phyloP scores from a whole-genome alignment of 2,797 vertebrate species.

The Danio jaintianensis region DNA sequence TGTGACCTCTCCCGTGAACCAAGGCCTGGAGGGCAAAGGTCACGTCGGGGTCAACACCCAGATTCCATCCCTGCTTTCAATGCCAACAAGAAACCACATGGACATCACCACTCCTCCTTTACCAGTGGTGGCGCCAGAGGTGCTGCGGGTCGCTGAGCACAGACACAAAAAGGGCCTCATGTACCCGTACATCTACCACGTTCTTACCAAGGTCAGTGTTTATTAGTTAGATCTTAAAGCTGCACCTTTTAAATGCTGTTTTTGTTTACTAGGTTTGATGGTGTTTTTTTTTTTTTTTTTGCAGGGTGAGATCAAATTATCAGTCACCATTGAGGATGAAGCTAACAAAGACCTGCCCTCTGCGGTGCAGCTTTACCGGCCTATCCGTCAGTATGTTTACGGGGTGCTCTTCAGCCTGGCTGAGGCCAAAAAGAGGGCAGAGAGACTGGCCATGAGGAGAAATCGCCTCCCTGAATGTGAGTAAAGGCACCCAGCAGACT shows the following conservation, averaged over 20 bases:
- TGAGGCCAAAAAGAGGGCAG: constrained; percentile 93
- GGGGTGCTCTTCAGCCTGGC: constrained; percentile 97
- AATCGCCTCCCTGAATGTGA: constrained; percentile 91
- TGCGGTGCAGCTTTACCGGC: constrained; percentile 92
- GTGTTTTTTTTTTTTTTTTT: constrained; percentile 14
- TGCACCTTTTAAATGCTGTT: not conserved
- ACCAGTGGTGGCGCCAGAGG: constrained; percentile 90
- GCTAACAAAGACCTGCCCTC: constrained; percentile 96
- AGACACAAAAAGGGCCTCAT: constrained; percentile 95
- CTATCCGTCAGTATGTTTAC: constrained; percentile 95
- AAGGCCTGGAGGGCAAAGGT: constrained; percentile 79
- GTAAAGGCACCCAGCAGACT: not conserved
- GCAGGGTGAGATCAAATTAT: constrained; percentile 96
- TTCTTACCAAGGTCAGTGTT: constrained; percentile 89
- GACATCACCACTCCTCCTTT: constrained; percentile 94
- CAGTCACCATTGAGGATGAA: constrained; percentile 96
- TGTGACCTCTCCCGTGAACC: constrained; percentile 79
- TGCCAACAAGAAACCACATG: constrained; percentile 97
- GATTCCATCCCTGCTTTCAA: constrained; percentile 94
- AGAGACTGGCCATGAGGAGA: constrained; percentile 91
- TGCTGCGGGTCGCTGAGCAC: constrained; percentile 93
- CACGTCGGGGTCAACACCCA: constrained; percentile 81
- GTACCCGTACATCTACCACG: constrained; percentile 96
- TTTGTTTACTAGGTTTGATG: constrained; percentile 9
- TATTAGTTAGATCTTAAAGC: not conserved